Evolutionary conservation across 1,140 invertebrate genomes (phyloP).

Genomic region (Watersipora subatra): DNA sequence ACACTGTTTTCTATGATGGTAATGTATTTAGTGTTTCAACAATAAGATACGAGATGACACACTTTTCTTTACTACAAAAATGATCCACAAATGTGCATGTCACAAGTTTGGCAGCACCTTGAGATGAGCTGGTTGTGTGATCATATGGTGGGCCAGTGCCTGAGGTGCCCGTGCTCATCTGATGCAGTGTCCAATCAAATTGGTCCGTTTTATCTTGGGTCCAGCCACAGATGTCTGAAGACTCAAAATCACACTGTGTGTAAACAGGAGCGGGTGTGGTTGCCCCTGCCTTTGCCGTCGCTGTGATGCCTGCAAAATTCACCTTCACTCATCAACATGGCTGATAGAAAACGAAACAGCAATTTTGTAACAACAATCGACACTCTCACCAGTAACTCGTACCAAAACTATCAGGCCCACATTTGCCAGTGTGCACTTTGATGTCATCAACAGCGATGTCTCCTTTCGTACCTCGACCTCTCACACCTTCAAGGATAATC

Average conservation of each 20-base stretch:
- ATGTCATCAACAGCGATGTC: conserved; percentile 23
- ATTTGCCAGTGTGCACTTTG: background rate
- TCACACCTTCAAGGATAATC: conserved; percentile 21
- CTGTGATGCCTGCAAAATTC: background rate
- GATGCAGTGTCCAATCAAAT: conserved; percentile 29
- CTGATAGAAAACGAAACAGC: no score
- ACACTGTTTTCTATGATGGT: no score
- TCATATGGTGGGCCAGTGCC: conserved; percentile 14
- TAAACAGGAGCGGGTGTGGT: background rate
- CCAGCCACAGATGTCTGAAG: conserved; percentile 18
- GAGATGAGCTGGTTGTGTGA: conserved; percentile 10
- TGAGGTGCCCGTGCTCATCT: conserved; percentile 8
- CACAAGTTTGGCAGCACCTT: no score
- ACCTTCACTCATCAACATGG: no score
- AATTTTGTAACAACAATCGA: no score
- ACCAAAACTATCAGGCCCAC: background rate
- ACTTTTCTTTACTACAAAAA: no score
- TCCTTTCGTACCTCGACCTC: conserved; percentile 18
- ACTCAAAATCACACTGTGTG: conserved; percentile 6
- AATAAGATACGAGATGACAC: no score
- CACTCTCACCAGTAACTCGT: no score
- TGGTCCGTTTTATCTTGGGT: conserved; percentile 25
- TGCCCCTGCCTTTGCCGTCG: background rate
- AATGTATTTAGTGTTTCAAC: no score
- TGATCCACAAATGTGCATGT: no score